Evolutionary conservation across 2,113 vertebrate genomes (phyloP).

Genomic region (Pseudorectes ferrugineus): DNA sequence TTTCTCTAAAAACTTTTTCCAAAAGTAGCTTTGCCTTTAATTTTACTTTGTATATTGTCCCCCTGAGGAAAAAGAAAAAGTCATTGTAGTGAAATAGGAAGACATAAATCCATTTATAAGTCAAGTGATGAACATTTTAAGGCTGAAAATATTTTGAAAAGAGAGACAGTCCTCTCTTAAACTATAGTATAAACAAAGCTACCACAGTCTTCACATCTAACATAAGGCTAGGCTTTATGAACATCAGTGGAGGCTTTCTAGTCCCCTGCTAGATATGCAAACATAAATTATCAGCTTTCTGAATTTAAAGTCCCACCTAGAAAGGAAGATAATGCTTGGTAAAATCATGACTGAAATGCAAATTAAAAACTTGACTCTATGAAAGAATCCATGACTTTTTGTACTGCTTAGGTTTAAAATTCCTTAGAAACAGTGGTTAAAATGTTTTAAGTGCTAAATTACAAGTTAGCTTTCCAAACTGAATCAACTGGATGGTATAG

Average conservation of each 20-base stretch:
- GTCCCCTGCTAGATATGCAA: not conserved
- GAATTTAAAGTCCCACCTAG: not conserved
- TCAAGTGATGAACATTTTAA: not conserved
- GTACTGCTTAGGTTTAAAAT: conserved; percentile 14
- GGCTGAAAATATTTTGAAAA: not conserved
- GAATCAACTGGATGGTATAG: not conserved
- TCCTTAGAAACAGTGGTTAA: not conserved
- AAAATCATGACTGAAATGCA: not conserved
- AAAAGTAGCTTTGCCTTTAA: not conserved
- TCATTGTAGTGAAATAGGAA: not conserved
- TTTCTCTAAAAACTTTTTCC: not conserved
- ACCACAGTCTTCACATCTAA: not conserved
- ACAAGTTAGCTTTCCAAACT: not conserved
- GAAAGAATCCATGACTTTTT: not conserved
- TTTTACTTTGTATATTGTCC: not conserved
- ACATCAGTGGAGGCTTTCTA: not conserved
- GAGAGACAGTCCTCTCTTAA: not conserved
- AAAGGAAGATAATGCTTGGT: not conserved
- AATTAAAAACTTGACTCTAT: not conserved
- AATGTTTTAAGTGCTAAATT: conserved; percentile 23
- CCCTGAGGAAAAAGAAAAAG: not conserved
- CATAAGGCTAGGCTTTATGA: not conserved
- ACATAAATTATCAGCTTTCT: not conserved
- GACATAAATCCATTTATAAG: not conserved
- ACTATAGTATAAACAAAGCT: not conserved